phyloP scores from a whole-genome alignment of 2,113 vertebrate species.

The Tragulus kanchil region DNA sequence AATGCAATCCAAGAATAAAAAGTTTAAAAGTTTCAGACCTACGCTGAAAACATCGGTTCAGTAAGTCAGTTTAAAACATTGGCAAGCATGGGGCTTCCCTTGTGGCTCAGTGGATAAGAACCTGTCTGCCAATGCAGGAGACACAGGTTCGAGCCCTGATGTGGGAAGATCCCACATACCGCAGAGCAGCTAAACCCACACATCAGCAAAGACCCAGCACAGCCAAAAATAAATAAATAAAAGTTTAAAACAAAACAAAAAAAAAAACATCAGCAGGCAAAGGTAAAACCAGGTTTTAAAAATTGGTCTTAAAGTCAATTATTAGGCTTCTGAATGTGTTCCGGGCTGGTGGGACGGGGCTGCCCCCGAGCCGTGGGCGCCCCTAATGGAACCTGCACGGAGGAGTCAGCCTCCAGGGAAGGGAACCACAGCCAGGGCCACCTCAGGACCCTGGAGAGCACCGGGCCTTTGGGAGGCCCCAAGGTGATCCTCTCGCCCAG shows the following conservation, averaged over 20 bases:
- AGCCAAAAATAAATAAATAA: too few species aligned
- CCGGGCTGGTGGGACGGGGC: neutral
- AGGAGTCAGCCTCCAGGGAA: neutral
- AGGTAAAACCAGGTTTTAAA: neutral
- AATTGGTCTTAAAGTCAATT: neutral
- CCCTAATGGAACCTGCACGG: neutral
- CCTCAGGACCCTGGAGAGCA: slow-evolving; percentile 75
- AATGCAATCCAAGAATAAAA: slow-evolving; percentile 2
- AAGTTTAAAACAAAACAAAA: too few species aligned
- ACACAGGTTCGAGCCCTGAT: too few species aligned
- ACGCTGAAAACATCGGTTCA: neutral
- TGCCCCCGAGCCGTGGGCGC: neutral
- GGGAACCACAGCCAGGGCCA: neutral
- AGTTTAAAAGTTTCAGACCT: neutral
- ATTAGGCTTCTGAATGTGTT: neutral
- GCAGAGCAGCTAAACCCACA: too few species aligned
- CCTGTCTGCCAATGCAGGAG: too few species aligned
- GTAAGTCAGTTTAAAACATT: neutral
- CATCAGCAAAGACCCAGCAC: too few species aligned
- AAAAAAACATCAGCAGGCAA: neutral
- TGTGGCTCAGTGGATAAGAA: too few species aligned
- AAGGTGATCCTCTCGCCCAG: rapidly evolving
- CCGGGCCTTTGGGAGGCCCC: rapidly evolving
- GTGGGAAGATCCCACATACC: too few species aligned
- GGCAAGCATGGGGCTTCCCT: neutral